Base-by-base conservation (phyloP, 2,113 vertebrate species). In the Struthidea cinerea region DNA sequence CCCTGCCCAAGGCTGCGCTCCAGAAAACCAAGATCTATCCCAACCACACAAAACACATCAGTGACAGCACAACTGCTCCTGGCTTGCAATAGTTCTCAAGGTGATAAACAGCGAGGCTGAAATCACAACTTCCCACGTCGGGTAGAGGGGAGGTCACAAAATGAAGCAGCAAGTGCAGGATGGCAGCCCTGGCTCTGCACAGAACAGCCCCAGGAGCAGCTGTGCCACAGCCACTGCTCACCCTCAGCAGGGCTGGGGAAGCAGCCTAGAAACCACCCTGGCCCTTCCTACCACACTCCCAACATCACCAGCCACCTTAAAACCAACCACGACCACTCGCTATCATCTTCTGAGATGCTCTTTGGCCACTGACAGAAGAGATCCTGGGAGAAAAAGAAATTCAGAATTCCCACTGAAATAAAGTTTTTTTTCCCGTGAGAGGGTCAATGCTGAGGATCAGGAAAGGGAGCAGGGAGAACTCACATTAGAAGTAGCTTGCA, bases 251-350 rank as follows among this genome's bases (percentile, higher is more conserved):
- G 3, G 9, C 16, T 71, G 53, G 19, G 11, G 16, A 59, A 32
- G 13, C 28, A 78, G 27, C 41, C 44, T 9, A 17, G 11, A 84
- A 47, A 56, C 11, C 1, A 41, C 7, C 9, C 24, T 32, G 8
- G 18, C 30, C 47, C 46, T 50, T 7, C 28, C 44, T 64, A 33
- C 32, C 44, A 87, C 24, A 6, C 39, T 39, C 37, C 42, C 50
- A 69, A 5, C 68, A 69, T 9, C 57, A 30, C 16, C 17, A 50
- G 3, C 69, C 47, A 33, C 7, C 35, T 35, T 12, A 21, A 53
- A 60, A 61, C 4, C 41, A 84, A 24, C 42, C 50, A 16, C 2
- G 1, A 50, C 0, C 3, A 1, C 44, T 52, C 7, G 14, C 49
- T 37, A 33, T 44, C 37, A 59, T 41, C 46, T 17, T 21, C 61